A percentile compares a stretch with the other conserved stretches of the same genome.
Conservation (phyloP, 1,140 invertebrate species). For the Pseudomyrmex gracilis region DNA sequence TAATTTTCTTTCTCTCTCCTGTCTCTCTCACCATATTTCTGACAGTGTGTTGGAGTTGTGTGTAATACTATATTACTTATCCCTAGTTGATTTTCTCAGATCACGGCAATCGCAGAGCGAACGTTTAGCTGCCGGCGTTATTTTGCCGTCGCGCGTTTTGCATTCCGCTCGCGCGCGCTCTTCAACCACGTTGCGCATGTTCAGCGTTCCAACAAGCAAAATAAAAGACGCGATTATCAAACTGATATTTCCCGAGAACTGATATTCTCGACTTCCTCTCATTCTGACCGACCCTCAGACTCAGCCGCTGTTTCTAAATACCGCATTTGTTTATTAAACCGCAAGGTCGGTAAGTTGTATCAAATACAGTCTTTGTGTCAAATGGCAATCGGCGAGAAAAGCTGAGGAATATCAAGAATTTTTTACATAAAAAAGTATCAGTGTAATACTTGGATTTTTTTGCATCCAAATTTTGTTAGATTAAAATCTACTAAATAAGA, state of each 20-base stretch:
- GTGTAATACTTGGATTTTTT: too few relatives aligned
- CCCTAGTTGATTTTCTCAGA: background rate
- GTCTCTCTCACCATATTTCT: too few relatives aligned
- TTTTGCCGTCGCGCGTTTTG: constrained; percentile 12
- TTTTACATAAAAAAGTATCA: too few relatives aligned
- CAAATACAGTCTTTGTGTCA: background rate
- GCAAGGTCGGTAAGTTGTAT: constrained; percentile 19
- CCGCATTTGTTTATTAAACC: constrained; percentile 44
- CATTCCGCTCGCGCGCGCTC: constrained; percentile 4
- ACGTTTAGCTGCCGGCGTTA: constrained; percentile 9
- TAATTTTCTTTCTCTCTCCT: background rate
- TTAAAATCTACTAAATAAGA: background rate
- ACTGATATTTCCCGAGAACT: constrained; percentile 28
- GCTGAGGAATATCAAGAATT: too few relatives aligned
- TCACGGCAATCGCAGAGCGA: background rate
- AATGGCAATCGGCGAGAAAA: background rate
- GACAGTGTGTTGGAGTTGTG: too few relatives aligned
- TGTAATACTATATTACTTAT: background rate
- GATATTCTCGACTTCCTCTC: constrained; percentile 20
- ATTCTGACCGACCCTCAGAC: too few relatives aligned
- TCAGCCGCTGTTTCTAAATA: constrained; percentile 29
- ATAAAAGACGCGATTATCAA: constrained; percentile 33
- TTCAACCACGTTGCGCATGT: too few relatives aligned
- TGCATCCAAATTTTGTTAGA: background rate
- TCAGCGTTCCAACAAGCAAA: background rate